Evolutionary conservation across 2,888 invertebrate genomes (phyloP), one percentile per base, ranked within the genome.

Genomic region (Zaprionus lineosus): DNA sequence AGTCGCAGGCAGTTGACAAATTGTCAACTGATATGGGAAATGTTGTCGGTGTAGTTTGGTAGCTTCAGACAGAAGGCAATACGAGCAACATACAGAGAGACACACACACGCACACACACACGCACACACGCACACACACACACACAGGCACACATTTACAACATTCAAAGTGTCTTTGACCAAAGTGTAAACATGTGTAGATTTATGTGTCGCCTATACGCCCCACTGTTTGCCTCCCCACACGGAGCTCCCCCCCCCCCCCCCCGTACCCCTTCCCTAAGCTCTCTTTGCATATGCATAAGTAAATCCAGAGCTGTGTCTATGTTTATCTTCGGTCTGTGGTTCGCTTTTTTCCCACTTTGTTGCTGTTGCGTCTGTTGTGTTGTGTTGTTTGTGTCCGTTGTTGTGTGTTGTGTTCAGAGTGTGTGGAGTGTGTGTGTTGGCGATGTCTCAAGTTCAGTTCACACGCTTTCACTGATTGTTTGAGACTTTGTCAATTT

Each of bases 401-500:
- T 55, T 39, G 37, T 48, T 61, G 31, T 59, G 46, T 50, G 50
- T 37, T 50, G 55, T 73, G 19, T n/a, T n/a, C n/a, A n/a, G n/a
- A n/a, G n/a, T n/a, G n/a, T n/a, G n/a, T n/a, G n/a, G n/a, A n/a
- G n/a, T n/a, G n/a, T n/a, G n/a, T n/a, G n/a, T n/a, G n/a, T n/a
- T 58, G 65, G 56, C 64, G 48, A 37, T 18, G 68, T 73, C 74
- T 86, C 84, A 85, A 86, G 86, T 88, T 88, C 79, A 88, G 87
- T 89, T 89, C 89, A 88, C 89, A 89, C 89, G 89, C 88, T 89
- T 89, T 89, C 88, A 88, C 88, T 88, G 79, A 66, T 77, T 74
- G 62, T 51, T 44, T 33, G 48, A 36, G 48, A 40, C 34, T 19
- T 51, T 47, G 74, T 79, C 74, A 72, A 69, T 72, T 68, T 72